These are phyloP conservation scores for Prunella himalayana DNA, from an alignment of 2,113 vertebrate genomes.

Conservation along the genomic window DNA sequence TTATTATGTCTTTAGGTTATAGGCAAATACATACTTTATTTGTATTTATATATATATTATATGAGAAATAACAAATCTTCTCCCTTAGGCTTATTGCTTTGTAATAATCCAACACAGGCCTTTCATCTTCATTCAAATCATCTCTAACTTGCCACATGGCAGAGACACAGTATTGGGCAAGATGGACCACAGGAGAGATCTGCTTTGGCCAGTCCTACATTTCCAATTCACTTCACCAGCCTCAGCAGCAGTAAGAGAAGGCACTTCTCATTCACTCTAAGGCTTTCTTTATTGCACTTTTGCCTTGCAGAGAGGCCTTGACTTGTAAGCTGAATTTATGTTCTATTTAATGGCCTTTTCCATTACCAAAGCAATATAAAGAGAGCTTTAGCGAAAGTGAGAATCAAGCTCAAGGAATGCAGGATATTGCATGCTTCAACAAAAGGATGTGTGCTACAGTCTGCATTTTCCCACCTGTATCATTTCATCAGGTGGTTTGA, in stretches of 20 bases:
- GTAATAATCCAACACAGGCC: not conserved
- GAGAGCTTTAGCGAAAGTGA: not conserved
- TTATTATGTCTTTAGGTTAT: not conserved
- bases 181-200: not conserved
- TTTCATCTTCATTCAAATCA: not conserved
- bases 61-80: not conserved
- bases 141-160: not conserved
- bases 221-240: not conserved
- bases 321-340: not conserved
- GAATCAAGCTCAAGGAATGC: constrained; percentile 38
- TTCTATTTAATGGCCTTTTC: not conserved
- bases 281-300: constrained; percentile 9
- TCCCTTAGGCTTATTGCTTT: not conserved
- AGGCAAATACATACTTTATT: not conserved
- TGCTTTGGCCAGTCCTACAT: not conserved
- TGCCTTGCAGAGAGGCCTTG: not conserved
- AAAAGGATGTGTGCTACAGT: not conserved
- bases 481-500: not conserved
- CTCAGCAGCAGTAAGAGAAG: constrained; percentile 21
- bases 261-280: constrained; percentile 10
- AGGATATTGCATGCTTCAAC: not conserved
- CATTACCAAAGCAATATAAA: not conserved
- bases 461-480: not conserved
- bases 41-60: not conserved
- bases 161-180: not conserved